Evolutionary conservation across 37 sponge, comb jelly and placozoan genomes (phyloP), one percentile per base, ranked within the genome.

Genomic region (Theonella swinhoei): DNA sequence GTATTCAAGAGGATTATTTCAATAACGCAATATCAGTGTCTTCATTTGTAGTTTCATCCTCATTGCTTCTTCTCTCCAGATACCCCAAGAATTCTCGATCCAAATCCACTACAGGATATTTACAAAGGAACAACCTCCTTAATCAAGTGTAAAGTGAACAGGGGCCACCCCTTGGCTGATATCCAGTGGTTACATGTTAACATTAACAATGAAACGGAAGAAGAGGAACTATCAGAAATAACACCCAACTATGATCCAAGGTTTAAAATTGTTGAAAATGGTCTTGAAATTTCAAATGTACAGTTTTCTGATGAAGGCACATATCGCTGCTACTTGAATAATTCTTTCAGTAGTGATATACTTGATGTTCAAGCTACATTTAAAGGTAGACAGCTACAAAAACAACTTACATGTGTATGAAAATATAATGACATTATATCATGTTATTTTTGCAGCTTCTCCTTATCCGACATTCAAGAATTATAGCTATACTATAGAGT

Each of bases 251-350:
- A 20, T 20, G 30, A 4, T 4, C 9, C 69, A 68, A 61, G 77
- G 60, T 4, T 76, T 31, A 61, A 59, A 22, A 60, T 31, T 3
- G 23, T 59, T 0, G 20, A 24, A 2, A 59, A 31, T 22, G 77
- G 77, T 3, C 77, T 76, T 20, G 28, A 60, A 20, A 76, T 76
- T 14, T 14, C 54, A 32, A 59, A 60, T 30, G 77, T 76, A 30
- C 36, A 19, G 3, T 24, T n/a, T 17, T 68, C 77, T 0, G 77
- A 76, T 61, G 77, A 76, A 29, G 77, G 63, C 29, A 25, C 20
- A 19, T 76, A 76, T 61, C 32, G 33, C 24, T 76, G 77, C 34
- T 26, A 35, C 37, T 29, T 29, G 1, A 3, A 31, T 17, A 76
- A 59, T 24, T 20, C 0, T 31, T 33, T 25, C 17, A 61, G 77